Evolutionary conservation across 2,888 invertebrate species (phyloP).

Genomic region (Drosophila ustulata): DNA sequence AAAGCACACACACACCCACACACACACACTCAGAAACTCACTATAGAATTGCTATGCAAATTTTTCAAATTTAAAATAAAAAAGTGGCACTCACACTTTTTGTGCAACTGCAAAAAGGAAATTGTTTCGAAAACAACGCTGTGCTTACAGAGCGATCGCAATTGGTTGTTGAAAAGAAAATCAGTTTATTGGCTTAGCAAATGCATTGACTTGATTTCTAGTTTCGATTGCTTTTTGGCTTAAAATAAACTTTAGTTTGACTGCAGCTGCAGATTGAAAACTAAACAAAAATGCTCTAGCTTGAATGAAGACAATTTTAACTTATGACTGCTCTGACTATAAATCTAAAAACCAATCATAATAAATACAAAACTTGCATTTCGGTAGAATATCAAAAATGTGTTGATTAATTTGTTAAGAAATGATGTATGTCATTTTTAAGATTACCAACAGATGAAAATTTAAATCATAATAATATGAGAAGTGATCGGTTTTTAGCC

Average conservation of each 20-base stretch:
- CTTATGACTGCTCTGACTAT: too few relatives aligned
- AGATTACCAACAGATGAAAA: too few relatives aligned
- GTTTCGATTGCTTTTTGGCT: neutral
- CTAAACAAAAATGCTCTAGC: too few relatives aligned
- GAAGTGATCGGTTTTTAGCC: too few relatives aligned
- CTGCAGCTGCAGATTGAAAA: neutral
- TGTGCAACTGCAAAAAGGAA: neutral
- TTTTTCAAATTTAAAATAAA: neutral
- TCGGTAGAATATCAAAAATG: too few relatives aligned
- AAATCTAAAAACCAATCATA: too few relatives aligned
- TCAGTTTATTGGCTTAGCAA: neutral
- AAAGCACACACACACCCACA: neutral
- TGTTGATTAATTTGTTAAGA: too few relatives aligned
- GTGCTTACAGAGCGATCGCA: neutral
- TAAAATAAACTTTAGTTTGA: neutral
- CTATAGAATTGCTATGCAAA: conserved; percentile 13
- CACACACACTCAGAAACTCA: neutral
- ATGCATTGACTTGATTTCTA: neutral
- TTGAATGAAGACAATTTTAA: too few relatives aligned
- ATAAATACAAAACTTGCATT: too few relatives aligned
- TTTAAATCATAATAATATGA: too few relatives aligned
- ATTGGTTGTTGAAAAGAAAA: neutral
- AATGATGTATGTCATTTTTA: too few relatives aligned
- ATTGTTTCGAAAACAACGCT: neutral
- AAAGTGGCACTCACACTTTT: neutral